Evolutionary conservation across 2,113 vertebrate species (phyloP), one percentile per base, ranked within the genome.

Genomic region (Diglossa brunneiventris): DNA sequence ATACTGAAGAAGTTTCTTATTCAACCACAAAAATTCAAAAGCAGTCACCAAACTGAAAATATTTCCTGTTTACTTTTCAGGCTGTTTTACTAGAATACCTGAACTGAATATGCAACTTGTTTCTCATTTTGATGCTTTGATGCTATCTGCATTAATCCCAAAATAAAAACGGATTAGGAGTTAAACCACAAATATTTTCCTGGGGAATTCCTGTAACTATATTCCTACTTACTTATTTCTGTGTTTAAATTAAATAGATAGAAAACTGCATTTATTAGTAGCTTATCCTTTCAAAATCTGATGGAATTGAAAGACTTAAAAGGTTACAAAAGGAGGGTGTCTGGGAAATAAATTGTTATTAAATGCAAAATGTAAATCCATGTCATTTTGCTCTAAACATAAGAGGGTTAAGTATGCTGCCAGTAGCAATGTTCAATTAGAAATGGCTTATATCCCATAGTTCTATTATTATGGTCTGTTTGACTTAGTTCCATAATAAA

Each of bases 341-440:
- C 70, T 69, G 35, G 35, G 12, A 76, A 91, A 74, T 72, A 81
- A 64, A 77, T 89, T 70, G 31, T 64, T 92, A 92, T 93, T 96
- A 89, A 91, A 92, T 75, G 64, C 39, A 53, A 92, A 94, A 72
- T 53, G 77, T 91, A 73, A 94, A 91, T 89, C 93, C 84, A 14
- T 95, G 73, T 77, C 35, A 83, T 91, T 95, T 87, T 95, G 17
- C 56, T 75, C 44, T 87, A 83, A 93, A 68, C n/a, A 14, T 94
- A 95, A 92, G 92, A 93, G 55, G 81, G 92, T 94, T 95, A 95
- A 97, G 44, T 83, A 62, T 66, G 41, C 79, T 96, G 70, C 44
- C 70, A 61, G 55, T 78, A 87, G 77, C 15, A 64, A 53, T 49
- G 33, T 85, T 87, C 90, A 92, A 93, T 94, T 94, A 85, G 90